A percentile compares a stretch with the other conserved stretches of the same genome.
phyloP scores from a whole-genome alignment of 2,888 invertebrate species.

The Aspidapion aeneum region DNA sequence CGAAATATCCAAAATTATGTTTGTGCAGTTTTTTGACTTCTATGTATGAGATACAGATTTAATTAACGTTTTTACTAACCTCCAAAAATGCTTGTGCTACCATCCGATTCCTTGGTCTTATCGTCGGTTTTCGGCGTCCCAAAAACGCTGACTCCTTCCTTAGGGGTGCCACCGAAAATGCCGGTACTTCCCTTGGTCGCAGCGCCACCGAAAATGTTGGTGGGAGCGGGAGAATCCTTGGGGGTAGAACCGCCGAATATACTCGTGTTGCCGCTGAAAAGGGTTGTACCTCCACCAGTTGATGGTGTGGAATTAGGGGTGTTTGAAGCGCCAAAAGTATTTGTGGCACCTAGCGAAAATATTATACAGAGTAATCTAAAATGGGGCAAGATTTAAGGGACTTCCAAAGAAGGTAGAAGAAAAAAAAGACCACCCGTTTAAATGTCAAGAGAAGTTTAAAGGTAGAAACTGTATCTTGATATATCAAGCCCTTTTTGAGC shows the following conservation, averaged over 20 bases:
- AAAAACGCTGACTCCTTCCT: slow-evolving; percentile 20
- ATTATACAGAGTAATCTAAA: too few species aligned
- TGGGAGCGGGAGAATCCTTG: slow-evolving; percentile 4
- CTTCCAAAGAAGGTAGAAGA: too few species aligned
- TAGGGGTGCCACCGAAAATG: slow-evolving; percentile 28
- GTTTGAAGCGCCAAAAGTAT: slow-evolving; percentile 6
- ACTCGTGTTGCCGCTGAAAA: slow-evolving; percentile 8
- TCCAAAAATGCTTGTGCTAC: slow-evolving; percentile 14
- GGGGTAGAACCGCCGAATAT: slow-evolving; percentile 1
- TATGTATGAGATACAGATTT: too few species aligned
- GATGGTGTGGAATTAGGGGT: slow-evolving; percentile 5
- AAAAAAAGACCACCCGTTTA: too few species aligned
- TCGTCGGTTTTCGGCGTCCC: slow-evolving; percentile 4
- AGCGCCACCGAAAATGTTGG: slow-evolving; percentile 15
- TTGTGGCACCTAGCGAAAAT: slow-evolving; percentile 6
- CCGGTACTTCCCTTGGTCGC: slow-evolving; percentile 2
- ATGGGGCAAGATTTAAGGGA: too few species aligned
- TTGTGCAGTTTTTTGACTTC: too few species aligned
- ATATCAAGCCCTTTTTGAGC: too few species aligned
- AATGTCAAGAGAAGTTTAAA: too few species aligned
- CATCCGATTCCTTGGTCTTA: neutral
- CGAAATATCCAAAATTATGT: too few species aligned
- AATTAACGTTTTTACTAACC: too few species aligned
- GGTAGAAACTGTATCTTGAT: too few species aligned
- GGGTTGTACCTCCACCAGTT: neutral